phyloP scores from a whole-genome alignment of 2,888 invertebrate species.

The Caradrina clavipalpis region DNA sequence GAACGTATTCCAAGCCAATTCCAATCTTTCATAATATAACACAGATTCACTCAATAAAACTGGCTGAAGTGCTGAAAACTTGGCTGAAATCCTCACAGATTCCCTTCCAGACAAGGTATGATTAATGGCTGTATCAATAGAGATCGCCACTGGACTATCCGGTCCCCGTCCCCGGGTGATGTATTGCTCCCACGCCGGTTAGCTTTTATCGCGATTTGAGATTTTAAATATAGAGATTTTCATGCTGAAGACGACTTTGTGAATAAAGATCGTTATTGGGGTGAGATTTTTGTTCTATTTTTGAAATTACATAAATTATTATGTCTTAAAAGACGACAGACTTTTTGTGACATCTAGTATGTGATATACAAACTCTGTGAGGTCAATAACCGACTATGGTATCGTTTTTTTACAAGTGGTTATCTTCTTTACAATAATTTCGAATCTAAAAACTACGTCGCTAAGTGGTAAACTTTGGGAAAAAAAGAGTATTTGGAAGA shows the following conservation, averaged over 20 bases:
- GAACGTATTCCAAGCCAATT: slow-evolving; percentile 13
- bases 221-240: slow-evolving; percentile 54
- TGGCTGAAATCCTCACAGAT: slow-evolving; percentile 54
- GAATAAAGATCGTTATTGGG: slow-evolving; percentile 13
- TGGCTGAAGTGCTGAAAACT: slow-evolving; percentile 50
- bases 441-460: too few relatives aligned
- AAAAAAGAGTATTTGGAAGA: too few relatives aligned
- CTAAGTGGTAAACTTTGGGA: too few relatives aligned
- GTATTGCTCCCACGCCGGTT: slow-evolving; percentile 66
- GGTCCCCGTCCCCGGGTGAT: slow-evolving; percentile 68
- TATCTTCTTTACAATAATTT: too few relatives aligned
- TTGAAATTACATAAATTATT: neutral
- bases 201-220: slow-evolving; percentile 55
- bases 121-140: slow-evolving; percentile 79
- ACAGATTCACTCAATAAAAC: slow-evolving; percentile 62
- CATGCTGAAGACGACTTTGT: slow-evolving; percentile 29
- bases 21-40: slow-evolving; percentile 20
- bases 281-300: neutral
- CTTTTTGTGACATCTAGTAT: too few relatives aligned
- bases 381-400: too few relatives aligned
- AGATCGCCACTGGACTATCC: slow-evolving; percentile 72
- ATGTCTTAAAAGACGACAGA: too few relatives aligned
- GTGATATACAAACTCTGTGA: too few relatives aligned
- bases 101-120: slow-evolving; percentile 71
- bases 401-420: too few relatives aligned